phyloP scores from a whole-genome alignment of 2,113 vertebrate species.

The Sturnira hondurensis region DNA sequence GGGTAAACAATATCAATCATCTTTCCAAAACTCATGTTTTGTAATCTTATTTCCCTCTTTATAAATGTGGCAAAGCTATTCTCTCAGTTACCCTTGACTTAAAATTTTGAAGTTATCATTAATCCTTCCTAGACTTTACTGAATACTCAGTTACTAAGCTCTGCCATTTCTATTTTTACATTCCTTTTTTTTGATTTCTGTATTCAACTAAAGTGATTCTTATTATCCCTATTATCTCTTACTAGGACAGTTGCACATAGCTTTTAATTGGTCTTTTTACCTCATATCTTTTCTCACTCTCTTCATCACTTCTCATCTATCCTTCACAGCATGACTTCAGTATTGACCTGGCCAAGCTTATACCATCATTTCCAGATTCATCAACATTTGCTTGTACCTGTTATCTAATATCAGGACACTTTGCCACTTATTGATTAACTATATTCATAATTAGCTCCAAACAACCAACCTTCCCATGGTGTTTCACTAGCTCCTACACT shows the following conservation, averaged over 20 bases:
- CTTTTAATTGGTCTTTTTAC: background rate
- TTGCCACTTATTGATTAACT: background rate
- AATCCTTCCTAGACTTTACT: background rate
- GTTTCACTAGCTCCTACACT: background rate
- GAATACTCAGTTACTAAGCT: background rate
- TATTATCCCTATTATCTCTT: background rate
- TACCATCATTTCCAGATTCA: background rate
- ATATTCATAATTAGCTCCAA: background rate
- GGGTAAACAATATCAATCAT: background rate
- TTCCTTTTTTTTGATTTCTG: background rate
- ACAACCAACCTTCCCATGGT: background rate
- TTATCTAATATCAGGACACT: background rate
- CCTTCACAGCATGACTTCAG: background rate
- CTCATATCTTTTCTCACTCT: background rate
- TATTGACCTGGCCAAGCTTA: background rate
- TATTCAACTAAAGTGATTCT: background rate
- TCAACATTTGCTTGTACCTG: background rate
- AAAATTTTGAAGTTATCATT: background rate
- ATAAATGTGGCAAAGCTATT: background rate
- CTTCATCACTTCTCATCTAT: background rate
- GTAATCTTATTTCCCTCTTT: background rate
- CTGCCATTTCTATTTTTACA: background rate
- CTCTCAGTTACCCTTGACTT: background rate
- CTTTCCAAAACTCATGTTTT: background rate
- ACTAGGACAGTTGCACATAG: background rate